Base-by-base conservation (phyloP, 2,797 vertebrate genomes). In the Onychomys leucogaster region DNA sequence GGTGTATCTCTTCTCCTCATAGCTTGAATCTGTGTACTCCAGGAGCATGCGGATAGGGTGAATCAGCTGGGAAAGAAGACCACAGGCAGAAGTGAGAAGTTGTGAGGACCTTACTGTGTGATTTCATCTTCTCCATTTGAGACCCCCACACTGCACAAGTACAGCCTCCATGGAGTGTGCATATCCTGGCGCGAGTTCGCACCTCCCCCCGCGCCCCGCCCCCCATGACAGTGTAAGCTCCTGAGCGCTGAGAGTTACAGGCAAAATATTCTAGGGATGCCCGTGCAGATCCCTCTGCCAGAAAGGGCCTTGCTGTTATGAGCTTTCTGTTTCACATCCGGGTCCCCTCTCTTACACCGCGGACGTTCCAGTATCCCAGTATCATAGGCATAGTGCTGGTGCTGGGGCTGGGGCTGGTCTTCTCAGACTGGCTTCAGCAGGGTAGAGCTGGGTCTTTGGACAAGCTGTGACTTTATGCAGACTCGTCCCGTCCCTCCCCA, bases 311-410 rank as follows among this genome's bases (percentile, higher is more conserved):
- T 9, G 3, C 29, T 69, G 19, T 49, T 11, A 13, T 1, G 34
- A 80, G 23, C 9, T 2, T 76, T 10, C 49, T 21, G 4, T 2
- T 32, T 46, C 5, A 34, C 0, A 12, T 19, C 34, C 63, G 1
- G 2, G 21, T 2, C 25, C 27, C 73, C 57, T 43, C 10, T 2
- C 98, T 98, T 94, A 99, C 99, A 99, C 99, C 99, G 0, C 99
- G 98, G n/a, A 99, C 98, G 10, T 99, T 99, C 99, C 99, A 99
- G 96, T 99, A 99, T 11, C 98, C 99, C 78, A 99, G 94, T 2
- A 73, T 98, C 98, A 99, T 97, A 0, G 98, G 84, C 99, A 99
- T 99, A 25, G 29, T 59, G 52, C 63, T 67, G 83, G 29, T 25
- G 41, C 80, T 61, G 80, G 19, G 21, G 71, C 77, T 55, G 29